These are phyloP conservation scores for Neria commutata DNA, from an alignment of 2,888 invertebrate species.

Conservation along the genomic window DNA sequence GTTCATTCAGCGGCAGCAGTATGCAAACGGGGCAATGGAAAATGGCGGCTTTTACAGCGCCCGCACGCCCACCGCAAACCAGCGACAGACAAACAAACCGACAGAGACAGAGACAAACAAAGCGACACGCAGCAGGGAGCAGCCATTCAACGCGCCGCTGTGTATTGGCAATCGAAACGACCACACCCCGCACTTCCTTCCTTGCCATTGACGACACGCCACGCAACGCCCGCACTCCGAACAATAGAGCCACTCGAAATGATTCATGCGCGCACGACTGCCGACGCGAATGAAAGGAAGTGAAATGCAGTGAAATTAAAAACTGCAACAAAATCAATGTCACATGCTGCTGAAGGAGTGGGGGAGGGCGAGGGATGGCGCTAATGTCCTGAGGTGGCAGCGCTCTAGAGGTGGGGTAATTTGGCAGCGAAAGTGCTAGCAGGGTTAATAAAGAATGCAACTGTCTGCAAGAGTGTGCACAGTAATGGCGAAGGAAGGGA, in stretches of 20 bases:
- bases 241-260: not conserved
- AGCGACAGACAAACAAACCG: not conserved
- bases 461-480: too few species aligned
- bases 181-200: not conserved
- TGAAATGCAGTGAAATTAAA: constrained; percentile 1
- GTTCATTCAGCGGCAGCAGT: not conserved
- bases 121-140: not conserved
- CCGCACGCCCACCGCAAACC: not conserved
- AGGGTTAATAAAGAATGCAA: too few species aligned
- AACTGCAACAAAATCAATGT: not conserved
- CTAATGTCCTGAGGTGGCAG: too few species aligned
- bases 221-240: too few species aligned
- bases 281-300: not conserved
- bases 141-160: not conserved
- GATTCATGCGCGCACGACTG: not conserved
- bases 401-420: too few species aligned
- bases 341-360: too few species aligned
- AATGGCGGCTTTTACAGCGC: not conserved
- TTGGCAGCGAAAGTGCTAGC: too few species aligned
- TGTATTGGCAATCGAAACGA: not conserved
- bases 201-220: too few species aligned
- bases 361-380: not conserved
- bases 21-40: not conserved
- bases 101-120: too few species aligned
- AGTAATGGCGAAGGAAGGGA: too few species aligned